phyloP scores from a whole-genome alignment of 2,797 vertebrate species.

The Liasis olivaceus region DNA sequence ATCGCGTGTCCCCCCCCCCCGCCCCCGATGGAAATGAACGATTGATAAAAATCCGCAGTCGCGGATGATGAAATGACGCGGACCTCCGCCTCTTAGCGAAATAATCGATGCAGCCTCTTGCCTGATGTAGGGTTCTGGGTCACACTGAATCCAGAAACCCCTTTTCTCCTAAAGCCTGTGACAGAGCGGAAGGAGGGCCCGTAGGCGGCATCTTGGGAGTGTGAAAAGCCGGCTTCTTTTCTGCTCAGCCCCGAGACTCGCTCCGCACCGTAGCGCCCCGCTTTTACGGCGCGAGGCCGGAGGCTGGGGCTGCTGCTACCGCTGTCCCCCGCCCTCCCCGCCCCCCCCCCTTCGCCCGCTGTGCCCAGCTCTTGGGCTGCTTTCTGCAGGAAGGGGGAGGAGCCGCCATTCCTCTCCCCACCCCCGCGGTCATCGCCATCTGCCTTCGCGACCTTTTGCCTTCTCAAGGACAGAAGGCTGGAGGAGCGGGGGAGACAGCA shows the following conservation, averaged over 20 bases:
- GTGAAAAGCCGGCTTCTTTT: background rate
- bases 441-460: constrained; percentile 12
- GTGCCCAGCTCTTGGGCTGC: background rate
- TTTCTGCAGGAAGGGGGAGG: constrained; percentile 17
- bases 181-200: background rate
- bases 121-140: background rate
- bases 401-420: too few relatives aligned
- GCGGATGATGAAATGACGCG: background rate
- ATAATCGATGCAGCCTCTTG: background rate
- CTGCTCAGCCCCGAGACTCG: background rate
- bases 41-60: background rate
- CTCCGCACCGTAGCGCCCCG: background rate
- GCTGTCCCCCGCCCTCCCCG: background rate
- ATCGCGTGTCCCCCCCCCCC: rapidly evolving
- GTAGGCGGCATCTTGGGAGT: background rate
- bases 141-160: background rate
- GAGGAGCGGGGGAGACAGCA: background rate
- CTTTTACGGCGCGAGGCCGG: background rate
- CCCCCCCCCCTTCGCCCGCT: background rate
- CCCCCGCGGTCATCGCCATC: constrained; percentile 19
- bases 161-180: background rate
- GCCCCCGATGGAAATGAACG: background rate
- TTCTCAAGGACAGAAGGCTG: constrained; percentile 30
- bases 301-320: too few relatives aligned
- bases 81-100: background rate